A percentile compares a stretch with the other conserved stretches of the same genome.
These are phyloP conservation scores for Corythoichthys intestinalis DNA, from an alignment of 2,113 vertebrate genomes.

Conservation along the genomic window DNA sequence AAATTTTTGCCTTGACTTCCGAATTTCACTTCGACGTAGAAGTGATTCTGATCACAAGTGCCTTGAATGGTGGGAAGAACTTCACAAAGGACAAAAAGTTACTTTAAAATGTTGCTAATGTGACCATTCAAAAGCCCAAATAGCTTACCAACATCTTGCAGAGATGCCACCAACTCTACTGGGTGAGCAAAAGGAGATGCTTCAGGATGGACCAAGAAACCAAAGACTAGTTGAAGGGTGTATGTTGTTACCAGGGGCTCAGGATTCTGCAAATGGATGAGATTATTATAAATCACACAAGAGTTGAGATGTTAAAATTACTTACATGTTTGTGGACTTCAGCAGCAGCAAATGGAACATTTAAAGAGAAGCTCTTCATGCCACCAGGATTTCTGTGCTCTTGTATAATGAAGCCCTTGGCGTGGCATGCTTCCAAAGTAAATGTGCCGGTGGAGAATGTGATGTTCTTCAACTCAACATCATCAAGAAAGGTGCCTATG, in stretches of 20 bases:
- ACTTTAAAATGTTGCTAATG: not conserved
- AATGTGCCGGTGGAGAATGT: slow-evolving; percentile 58
- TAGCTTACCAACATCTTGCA: slow-evolving; percentile 65
- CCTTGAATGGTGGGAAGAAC: slow-evolving; percentile 58
- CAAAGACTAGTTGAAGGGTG: slow-evolving; percentile 55
- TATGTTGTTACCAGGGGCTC: slow-evolving; percentile 44
- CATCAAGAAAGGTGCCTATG: slow-evolving; percentile 73
- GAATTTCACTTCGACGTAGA: slow-evolving; percentile 48
- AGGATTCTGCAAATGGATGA: slow-evolving; percentile 39
- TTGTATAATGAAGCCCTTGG: slow-evolving; percentile 56
- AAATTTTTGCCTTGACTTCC: slow-evolving; percentile 55
- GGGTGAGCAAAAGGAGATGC: slow-evolving; percentile 46
- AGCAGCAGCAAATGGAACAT: slow-evolving; percentile 64
- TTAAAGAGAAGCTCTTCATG: slow-evolving; percentile 60
- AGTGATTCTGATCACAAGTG: slow-evolving; percentile 59
- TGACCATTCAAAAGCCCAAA: not conserved
- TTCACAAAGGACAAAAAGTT: slow-evolving; percentile 3
- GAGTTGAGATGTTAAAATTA: not conserved
- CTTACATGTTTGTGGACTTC: slow-evolving; percentile 70
- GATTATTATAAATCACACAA: not conserved
- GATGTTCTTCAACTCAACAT: slow-evolving; percentile 74
- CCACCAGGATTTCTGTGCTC: slow-evolving; percentile 61
- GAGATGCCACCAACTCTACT: slow-evolving; percentile 24
- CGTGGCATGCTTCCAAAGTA: slow-evolving; percentile 55
- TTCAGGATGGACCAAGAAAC: slow-evolving; percentile 65